Evolutionary conservation across 2,888 invertebrate species (phyloP), one percentile per base, ranked within the genome.

Genomic region (Rhyacophila evoluta): DNA sequence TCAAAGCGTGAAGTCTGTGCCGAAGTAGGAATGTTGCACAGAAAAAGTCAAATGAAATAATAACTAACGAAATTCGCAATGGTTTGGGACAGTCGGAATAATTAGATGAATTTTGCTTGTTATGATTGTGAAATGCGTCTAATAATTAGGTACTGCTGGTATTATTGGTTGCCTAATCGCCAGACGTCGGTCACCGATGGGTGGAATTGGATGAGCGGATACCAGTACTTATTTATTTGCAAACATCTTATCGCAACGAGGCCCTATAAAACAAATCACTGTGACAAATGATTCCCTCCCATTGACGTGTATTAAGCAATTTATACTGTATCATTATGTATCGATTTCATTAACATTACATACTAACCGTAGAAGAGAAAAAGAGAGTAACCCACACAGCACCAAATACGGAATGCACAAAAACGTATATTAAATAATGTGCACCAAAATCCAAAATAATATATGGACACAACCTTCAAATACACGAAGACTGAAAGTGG

Each of bases 181-280:
- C 36, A 36, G 68, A 68, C 75, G 75, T 33, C 75, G 75, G 69
- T 69, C 75, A 75, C 75, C 68, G 69, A 68, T 75, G 68, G 75
- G 36, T 68, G 74, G 41, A 19, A 28, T 74, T 74, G 55, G 55
- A 55, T 25, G 68, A 39, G 71, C 71, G 71, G 72, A 77, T 37
- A 72, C 67, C 77, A 67, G 72, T 72, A 72, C 36, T 77, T 77
- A 77, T 72, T 77, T 72, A 72, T 72, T 72, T 36, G 72, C 77
- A 77, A 77, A 77, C 19, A 55, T 55, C 25, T 72, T 6, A 72
- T 75, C 68, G 75, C 75, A 37, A 28, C 12, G 25, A 29, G 15
- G 39, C 39, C 74, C 41, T 74, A 11, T 74, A 41, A 28, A 74
- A 69, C 15, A 55, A 55, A 55, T 55, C 10, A 10, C 55, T 55